Conservation (phyloP, 2,888 invertebrate species). For the Platerodrilus igneus region DNA sequence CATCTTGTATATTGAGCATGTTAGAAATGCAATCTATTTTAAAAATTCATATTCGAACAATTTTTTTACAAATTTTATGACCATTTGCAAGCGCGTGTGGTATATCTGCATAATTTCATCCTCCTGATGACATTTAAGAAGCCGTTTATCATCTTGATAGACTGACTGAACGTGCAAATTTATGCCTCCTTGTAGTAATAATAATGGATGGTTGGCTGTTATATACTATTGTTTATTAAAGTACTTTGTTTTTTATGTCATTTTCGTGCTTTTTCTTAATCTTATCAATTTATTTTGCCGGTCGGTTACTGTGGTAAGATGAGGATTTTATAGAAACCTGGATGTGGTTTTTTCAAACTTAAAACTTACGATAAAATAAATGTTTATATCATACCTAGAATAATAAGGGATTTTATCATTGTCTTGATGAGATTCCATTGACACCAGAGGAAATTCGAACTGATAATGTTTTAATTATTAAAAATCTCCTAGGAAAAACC, state of each 20-base stretch:
- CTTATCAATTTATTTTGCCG: conserved; percentile 39
- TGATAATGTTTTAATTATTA: conserved; percentile 10
- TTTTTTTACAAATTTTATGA: no score
- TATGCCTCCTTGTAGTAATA: conserved; percentile 10
- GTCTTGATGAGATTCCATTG: conserved; percentile 21
- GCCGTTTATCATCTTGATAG: conserved; percentile 50
- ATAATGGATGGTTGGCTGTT: conserved; percentile 5
- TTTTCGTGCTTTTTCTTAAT: conserved; percentile 56
- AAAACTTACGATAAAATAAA: conserved; percentile 20
- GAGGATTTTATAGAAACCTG: conserved; percentile 31
- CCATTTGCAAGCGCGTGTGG: conserved; percentile 23
- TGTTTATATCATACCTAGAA: conserved; percentile 14
- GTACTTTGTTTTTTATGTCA: conserved; percentile 43
- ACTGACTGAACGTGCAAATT: conserved; percentile 35
- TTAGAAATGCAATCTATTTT: no score
- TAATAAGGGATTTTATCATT: conserved; percentile 18
- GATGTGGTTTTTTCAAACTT: conserved; percentile 30
- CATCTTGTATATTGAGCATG: no score
- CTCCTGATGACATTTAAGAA: conserved; percentile 36
- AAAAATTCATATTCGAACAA: no score
- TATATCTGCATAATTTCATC: conserved; percentile 21
- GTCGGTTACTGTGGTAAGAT: conserved; percentile 40
- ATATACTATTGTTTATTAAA: background rate
- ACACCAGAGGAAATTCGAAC: conserved; percentile 10
- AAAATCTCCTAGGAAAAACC: background rate